These are phyloP conservation scores for Stenchaetothrips biformis DNA, from an alignment of 2,888 invertebrate species.

Conservation along the genomic window DNA sequence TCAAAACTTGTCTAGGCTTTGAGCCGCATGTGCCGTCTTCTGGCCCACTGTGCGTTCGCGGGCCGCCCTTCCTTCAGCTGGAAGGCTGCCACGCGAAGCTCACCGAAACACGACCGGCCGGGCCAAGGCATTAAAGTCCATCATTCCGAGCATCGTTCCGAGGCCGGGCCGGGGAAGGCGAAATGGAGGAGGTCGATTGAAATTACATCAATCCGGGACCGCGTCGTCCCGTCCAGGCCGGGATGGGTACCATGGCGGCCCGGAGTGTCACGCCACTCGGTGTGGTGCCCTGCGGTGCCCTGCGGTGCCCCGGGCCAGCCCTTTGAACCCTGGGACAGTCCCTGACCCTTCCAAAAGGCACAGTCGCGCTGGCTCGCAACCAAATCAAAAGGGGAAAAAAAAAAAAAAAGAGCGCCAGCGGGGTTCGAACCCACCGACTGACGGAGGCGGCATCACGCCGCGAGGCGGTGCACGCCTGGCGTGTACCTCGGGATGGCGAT, in stretches of 20 bases:
- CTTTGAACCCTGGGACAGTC: not conserved
- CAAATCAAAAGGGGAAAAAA: not conserved
- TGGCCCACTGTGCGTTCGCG: not conserved
- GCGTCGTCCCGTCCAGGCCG: not conserved
- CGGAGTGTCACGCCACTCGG: not conserved
- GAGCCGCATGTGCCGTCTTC: no score
- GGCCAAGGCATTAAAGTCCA: not conserved
- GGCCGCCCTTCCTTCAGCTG: not conserved
- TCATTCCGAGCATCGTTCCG: not conserved
- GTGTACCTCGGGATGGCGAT: not conserved
- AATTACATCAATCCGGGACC: not conserved
- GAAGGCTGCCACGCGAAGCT: conserved; percentile 6
- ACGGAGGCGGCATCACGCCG: not conserved
- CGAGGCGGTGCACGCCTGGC: not conserved
- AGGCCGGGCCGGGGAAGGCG: not conserved
- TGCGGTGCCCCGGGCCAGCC: no score
- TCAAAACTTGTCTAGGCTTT: no score
- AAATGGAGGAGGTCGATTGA: not conserved
- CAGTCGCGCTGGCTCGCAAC: not conserved
- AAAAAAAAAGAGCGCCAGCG: not conserved
- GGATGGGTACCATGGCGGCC: not conserved
- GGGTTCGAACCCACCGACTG: no score
- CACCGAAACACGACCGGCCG: not conserved
- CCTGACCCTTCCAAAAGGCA: not conserved
- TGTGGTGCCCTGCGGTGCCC: not conserved